A percentile compares a stretch with the other conserved stretches of the same genome.
Evolutionary conservation across 1,140 invertebrate species (phyloP).

Genomic region (Melanaphis sacchari): DNA sequence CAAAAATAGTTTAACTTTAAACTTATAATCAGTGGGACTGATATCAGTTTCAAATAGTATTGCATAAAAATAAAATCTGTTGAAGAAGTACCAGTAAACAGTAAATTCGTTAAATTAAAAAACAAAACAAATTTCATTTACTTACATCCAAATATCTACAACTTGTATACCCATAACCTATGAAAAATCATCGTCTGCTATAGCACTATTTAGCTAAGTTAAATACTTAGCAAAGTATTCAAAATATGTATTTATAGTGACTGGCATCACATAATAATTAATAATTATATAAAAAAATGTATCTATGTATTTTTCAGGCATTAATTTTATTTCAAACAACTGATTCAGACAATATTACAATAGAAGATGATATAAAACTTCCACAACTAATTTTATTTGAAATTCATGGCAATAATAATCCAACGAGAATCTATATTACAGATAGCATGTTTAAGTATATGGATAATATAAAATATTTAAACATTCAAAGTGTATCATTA

Average conservation of each 20-base stretch:
- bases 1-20: not conserved
- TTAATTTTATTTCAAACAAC: conserved; percentile 46
- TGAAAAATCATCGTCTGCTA: not conserved
- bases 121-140: too few species aligned
- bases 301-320: conserved; percentile 31
- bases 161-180: too few species aligned
- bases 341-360: conserved; percentile 14
- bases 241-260: too few species aligned
- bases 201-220: too few species aligned
- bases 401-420: conserved; percentile 42
- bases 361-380: conserved; percentile 30
- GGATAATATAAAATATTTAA: conserved; percentile 31
- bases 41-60: too few species aligned
- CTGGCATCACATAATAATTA: not conserved
- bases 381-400: conserved; percentile 30
- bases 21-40: not conserved
- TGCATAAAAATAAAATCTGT: too few species aligned
- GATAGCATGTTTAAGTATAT: conserved; percentile 36
- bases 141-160: too few species aligned
- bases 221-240: too few species aligned
- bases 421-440: conserved; percentile 24
- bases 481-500: conserved; percentile 41
- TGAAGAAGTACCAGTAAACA: too few species aligned
- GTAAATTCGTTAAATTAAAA: too few species aligned
- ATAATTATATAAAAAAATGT: not conserved